Conservation (phyloP, 2,888 invertebrate genomes). For the Cosmia pyralina region DNA sequence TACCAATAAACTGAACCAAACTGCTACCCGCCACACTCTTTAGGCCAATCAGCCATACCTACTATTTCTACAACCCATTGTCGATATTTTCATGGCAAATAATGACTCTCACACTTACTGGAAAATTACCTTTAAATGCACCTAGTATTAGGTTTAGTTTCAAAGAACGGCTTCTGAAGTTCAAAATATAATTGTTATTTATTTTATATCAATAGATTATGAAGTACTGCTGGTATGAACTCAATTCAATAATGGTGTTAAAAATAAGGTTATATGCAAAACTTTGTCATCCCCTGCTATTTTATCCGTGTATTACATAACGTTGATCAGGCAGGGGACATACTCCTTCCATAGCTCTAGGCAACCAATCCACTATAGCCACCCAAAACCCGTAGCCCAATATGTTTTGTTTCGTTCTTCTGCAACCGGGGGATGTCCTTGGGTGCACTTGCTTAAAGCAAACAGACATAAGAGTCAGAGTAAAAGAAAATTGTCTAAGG, state of each 20-base stretch:
- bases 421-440: too few species aligned
- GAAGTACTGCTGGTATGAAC: neutral
- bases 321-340: too few species aligned
- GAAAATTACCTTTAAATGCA: conserved; percentile 14
- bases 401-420: too few species aligned
- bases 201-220: neutral
- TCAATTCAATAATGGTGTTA: neutral
- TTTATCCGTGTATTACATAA: too few species aligned
- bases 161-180: neutral
- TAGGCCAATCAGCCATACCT: neutral
- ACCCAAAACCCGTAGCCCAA: too few species aligned
- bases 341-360: too few species aligned
- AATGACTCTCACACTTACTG: too few species aligned
- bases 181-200: neutral
- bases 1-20: neutral
- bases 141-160: conserved; percentile 19
- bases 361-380: too few species aligned
- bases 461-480: too few species aligned
- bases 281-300: too few species aligned
- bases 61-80: neutral
- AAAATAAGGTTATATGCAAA: neutral
- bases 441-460: too few species aligned
- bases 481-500: too few species aligned
- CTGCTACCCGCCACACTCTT: neutral
- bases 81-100: neutral